Evolutionary conservation across 2,113 vertebrate genomes (phyloP).

Genomic region (Bucco capensis): DNA sequence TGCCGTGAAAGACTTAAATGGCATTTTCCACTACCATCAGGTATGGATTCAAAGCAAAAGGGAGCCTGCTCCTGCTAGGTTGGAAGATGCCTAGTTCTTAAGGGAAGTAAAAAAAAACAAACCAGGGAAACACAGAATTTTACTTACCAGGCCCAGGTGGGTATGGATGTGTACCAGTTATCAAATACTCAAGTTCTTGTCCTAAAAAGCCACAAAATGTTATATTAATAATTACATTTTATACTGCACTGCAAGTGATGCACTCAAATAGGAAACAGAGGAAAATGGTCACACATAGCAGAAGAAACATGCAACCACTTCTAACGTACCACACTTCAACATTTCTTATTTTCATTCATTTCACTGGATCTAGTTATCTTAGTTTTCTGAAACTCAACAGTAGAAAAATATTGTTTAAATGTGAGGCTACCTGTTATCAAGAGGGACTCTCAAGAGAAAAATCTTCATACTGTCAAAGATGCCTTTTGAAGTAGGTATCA

Average conservation of each 20-base stretch:
- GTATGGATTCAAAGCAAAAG: background rate
- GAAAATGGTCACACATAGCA: background rate
- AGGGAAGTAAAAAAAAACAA: background rate
- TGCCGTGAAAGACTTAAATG: background rate
- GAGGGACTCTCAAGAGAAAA: background rate
- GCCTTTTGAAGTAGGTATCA: background rate
- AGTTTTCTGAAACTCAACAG: background rate
- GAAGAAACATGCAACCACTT: background rate
- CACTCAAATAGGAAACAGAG: background rate
- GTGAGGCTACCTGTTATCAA: background rate
- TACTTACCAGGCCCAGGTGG: constrained; percentile 90
- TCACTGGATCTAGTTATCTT: background rate
- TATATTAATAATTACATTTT: background rate
- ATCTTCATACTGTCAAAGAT: background rate
- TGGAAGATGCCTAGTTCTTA: background rate
- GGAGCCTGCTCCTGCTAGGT: background rate
- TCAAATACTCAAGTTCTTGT: constrained; percentile 89
- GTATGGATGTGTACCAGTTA: constrained; percentile 96
- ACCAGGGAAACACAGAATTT: background rate
- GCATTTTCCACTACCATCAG: background rate
- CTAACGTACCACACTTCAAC: background rate
- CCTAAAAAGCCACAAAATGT: constrained; percentile 56
- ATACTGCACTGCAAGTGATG: background rate
- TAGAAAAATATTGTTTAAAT: background rate
- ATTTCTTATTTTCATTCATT: background rate